These are phyloP conservation scores for Aelia acuminata DNA, from an alignment of 2,888 invertebrate species.

Conservation along the genomic window DNA sequence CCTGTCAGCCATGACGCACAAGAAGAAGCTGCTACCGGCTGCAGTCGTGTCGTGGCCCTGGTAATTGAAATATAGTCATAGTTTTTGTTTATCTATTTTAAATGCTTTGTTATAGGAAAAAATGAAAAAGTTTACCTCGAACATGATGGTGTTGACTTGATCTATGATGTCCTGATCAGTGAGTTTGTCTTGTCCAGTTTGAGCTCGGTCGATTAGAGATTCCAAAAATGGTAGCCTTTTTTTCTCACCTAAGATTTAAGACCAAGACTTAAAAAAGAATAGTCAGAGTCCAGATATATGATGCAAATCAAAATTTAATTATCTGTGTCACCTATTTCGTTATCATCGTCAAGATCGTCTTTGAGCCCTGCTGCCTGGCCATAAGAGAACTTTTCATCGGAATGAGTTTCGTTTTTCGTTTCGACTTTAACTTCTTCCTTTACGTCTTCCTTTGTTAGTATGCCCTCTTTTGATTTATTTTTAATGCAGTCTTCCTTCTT, in stretches of 20 bases:
- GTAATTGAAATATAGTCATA: neutral
- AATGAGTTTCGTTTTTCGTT: conserved; percentile 59
- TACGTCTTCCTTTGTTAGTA: conserved; percentile 69
- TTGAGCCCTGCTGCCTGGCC: conserved; percentile 81
- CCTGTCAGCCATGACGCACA: conserved; percentile 86
- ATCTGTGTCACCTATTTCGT: conserved; percentile 77
- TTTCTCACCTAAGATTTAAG: conserved; percentile 75
- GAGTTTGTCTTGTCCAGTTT: conserved; percentile 81
- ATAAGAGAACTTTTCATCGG: conserved; percentile 71
- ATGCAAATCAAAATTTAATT: neutral
- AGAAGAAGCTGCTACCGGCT: conserved; percentile 89
- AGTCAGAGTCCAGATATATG: no score
- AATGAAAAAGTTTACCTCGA: conserved; percentile 76
- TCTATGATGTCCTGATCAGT: conserved; percentile 87
- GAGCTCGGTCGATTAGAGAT: conserved; percentile 87
- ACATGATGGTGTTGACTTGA: conserved; percentile 91
- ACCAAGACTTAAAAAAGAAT: neutral
- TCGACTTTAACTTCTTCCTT: conserved; percentile 69
- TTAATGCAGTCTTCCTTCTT: conserved; percentile 82
- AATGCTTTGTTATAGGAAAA: neutral
- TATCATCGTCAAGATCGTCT: conserved; percentile 87
- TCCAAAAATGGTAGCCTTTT: conserved; percentile 90
- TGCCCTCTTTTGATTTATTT: conserved; percentile 73
- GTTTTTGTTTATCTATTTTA: neutral
- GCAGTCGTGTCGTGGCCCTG: conserved; percentile 87